A percentile compares a stretch with the other conserved stretches of the same genome.
Evolutionary conservation across 2,113 vertebrate species (phyloP).

Genomic region (Cryptotis parvus): DNA sequence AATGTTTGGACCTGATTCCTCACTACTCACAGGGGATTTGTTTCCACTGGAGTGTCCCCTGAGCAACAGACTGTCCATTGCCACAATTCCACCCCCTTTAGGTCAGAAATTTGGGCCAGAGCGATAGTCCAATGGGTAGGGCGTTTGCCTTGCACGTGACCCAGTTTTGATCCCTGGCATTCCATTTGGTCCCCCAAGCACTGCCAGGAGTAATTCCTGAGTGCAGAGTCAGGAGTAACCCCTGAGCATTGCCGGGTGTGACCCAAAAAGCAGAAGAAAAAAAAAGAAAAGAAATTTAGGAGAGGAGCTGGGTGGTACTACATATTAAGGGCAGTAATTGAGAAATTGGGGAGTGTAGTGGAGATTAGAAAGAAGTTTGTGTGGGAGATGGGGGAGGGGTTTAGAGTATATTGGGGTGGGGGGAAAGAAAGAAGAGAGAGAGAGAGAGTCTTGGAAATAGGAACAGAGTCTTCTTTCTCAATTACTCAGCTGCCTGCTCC

Average conservation of each 20-base stretch:
- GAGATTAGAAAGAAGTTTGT: background rate
- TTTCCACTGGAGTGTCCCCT: conserved; percentile 73
- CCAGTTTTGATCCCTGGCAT: too few species aligned
- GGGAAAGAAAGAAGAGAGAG: background rate
- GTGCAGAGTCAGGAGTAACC: too few species aligned
- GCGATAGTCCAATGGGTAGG: too few species aligned
- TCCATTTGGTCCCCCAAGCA: too few species aligned
- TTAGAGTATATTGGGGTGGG: too few species aligned
- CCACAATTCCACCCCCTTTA: conserved; percentile 43
- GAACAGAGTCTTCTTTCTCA: conserved; percentile 88
- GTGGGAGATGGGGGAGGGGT: background rate
- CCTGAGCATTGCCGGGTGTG: too few species aligned
- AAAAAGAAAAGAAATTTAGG: conserved; percentile 1
- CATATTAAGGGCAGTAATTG: background rate
- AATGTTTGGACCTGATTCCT: conserved; percentile 50
- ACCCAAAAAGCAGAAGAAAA: too few species aligned
- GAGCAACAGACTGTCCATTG: conserved; percentile 48
- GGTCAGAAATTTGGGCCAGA: too few species aligned
- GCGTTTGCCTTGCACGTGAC: too few species aligned
- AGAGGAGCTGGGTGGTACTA: background rate
- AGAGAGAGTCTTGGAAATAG: conserved; percentile 55
- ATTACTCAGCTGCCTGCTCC: conserved; percentile 76
- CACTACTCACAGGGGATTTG: conserved; percentile 52
- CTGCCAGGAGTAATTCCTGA: too few species aligned
- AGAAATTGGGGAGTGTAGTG: background rate